These are phyloP conservation scores for Plectrocnemia conspersa DNA, from an alignment of 1,140 invertebrate genomes.

Conservation along the genomic window DNA sequence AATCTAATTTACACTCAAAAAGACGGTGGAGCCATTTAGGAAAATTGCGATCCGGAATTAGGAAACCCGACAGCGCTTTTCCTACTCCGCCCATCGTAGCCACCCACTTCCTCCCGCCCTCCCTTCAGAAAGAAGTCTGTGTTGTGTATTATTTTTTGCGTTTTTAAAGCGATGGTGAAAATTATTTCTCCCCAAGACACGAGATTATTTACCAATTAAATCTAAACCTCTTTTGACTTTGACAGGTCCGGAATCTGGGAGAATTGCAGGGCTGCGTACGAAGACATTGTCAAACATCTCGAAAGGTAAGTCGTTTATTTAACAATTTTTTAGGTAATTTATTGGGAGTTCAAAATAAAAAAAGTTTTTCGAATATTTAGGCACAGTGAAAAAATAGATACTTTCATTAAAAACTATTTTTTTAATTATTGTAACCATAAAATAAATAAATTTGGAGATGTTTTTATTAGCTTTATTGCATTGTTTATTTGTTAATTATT, in stretches of 20 bases:
- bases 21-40: constrained; percentile 31
- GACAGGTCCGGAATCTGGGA: constrained; percentile 87
- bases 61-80: constrained; percentile 35
- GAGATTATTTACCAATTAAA: constrained; percentile 36
- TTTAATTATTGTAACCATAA: too few relatives aligned
- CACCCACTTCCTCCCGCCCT: too few relatives aligned
- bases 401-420: too few relatives aligned
- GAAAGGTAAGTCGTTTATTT: constrained; percentile 86
- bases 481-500: too few relatives aligned
- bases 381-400: too few relatives aligned
- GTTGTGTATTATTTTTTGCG: constrained; percentile 12
- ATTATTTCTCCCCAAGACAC: constrained; percentile 14
- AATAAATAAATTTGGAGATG: too few relatives aligned
- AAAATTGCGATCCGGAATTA: constrained; percentile 34
- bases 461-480: too few relatives aligned
- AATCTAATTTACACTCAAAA: constrained; percentile 37
- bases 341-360: too few relatives aligned
- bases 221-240: constrained; percentile 40
- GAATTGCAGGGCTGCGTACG: constrained; percentile 87
- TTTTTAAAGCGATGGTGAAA: constrained; percentile 12
- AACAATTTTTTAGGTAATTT: too few relatives aligned
- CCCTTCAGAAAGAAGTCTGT: too few relatives aligned
- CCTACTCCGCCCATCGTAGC: constrained; percentile 41
- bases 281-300: constrained; percentile 88
- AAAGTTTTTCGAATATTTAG: too few relatives aligned